phyloP scores from a whole-genome alignment of 2,797 vertebrate genomes.

The Acropternis orthonyx region DNA sequence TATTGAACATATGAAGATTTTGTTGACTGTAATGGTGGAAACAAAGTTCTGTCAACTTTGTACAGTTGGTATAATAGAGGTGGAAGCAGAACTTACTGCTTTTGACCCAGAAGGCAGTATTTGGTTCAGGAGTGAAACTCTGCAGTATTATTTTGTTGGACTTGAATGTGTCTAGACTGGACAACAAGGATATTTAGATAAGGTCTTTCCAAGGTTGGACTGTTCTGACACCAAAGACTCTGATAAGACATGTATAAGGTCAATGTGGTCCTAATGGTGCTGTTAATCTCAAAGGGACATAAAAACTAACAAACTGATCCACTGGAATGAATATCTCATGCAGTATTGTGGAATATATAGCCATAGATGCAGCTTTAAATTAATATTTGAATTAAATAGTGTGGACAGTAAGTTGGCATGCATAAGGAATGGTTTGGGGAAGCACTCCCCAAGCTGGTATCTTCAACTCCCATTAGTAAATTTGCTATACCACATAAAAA shows the following conservation, averaged over 20 bases:
- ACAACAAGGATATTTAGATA: slow-evolving; percentile 23
- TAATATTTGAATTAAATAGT: background rate
- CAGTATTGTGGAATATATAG: background rate
- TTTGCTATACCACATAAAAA: background rate
- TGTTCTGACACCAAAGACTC: slow-evolving; percentile 1
- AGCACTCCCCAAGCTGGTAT: background rate
- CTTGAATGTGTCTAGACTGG: background rate
- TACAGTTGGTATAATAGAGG: background rate
- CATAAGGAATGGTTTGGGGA: background rate
- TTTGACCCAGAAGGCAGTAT: background rate
- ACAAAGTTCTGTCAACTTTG: background rate
- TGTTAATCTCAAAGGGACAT: background rate
- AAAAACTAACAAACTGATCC: background rate
- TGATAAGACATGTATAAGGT: background rate
- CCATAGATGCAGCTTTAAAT: background rate
- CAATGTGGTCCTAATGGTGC: background rate
- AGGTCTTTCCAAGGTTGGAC: slow-evolving; percentile 11
- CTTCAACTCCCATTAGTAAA: background rate
- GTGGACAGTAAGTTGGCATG: background rate
- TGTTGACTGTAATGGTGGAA: background rate
- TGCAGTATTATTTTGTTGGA: background rate
- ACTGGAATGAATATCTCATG: background rate
- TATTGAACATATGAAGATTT: background rate
- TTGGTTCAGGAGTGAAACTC: background rate
- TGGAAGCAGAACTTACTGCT: background rate